phyloP scores from a whole-genome alignment of 1,140 invertebrate genomes.

The Trigoniulus corallinus region DNA sequence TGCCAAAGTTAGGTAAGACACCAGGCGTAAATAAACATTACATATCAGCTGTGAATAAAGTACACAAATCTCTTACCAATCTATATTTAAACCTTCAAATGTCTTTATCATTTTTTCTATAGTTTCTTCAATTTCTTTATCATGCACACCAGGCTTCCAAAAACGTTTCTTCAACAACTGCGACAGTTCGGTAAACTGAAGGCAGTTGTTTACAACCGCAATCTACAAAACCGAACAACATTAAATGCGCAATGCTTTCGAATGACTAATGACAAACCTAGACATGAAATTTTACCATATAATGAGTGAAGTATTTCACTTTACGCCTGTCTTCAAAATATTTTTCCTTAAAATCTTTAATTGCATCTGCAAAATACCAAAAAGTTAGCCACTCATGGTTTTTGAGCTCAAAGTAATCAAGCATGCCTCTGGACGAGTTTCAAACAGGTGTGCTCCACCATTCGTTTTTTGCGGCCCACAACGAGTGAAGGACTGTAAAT shows the following conservation, averaged over 20 bases:
- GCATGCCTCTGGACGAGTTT: too few relatives aligned
- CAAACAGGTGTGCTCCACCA: too few relatives aligned
- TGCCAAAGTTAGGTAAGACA: not conserved
- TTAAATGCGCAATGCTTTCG: too few relatives aligned
- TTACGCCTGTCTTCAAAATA: constrained; percentile 51
- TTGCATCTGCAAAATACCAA: constrained; percentile 38
- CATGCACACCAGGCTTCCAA: constrained; percentile 38
- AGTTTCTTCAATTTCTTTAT: constrained; percentile 40
- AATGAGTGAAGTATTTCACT: constrained; percentile 65
- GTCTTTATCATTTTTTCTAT: constrained; percentile 47
- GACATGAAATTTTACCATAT: constrained; percentile 52
- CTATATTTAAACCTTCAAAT: constrained; percentile 25
- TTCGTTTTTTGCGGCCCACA: too few relatives aligned
- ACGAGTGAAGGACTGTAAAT: too few relatives aligned
- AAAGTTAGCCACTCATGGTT: constrained; percentile 1
- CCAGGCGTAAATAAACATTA: not conserved
- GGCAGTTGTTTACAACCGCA: constrained; percentile 80
- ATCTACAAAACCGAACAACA: constrained; percentile 30
- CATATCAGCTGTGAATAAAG: not conserved
- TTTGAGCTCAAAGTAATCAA: constrained; percentile 2
- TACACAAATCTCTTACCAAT: not conserved
- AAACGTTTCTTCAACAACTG: constrained; percentile 67
- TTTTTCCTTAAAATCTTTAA: constrained; percentile 61
- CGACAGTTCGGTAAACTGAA: constrained; percentile 69
- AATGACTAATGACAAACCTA: constrained; percentile 3